phyloP scores from a whole-genome alignment of 2,797 vertebrate genomes.

The Protosalanx chinensis region DNA sequence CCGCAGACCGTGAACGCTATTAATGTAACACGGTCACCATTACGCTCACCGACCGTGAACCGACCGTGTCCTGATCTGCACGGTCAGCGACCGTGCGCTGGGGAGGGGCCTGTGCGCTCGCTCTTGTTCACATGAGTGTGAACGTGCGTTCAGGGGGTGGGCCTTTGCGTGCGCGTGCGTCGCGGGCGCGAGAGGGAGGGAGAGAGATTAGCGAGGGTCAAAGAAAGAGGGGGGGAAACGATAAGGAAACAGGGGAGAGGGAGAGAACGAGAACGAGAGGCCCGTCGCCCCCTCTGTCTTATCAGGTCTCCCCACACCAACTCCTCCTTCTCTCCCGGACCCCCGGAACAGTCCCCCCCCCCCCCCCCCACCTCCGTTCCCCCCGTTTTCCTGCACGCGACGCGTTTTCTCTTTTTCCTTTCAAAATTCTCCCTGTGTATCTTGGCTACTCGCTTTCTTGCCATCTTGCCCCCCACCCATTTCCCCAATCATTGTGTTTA shows the following conservation, averaged over 20 bases:
- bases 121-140: background rate
- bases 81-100: constrained; percentile 4
- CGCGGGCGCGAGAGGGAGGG: too few relatives aligned
- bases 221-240: too few relatives aligned
- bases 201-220: too few relatives aligned
- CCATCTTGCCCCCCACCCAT: background rate
- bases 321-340: background rate
- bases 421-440: background rate
- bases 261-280: too few relatives aligned
- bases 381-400: background rate
- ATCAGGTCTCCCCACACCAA: background rate
- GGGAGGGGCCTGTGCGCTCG: background rate
- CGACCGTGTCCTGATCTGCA: background rate
- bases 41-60: background rate
- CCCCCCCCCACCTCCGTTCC: too few relatives aligned
- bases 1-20: background rate
- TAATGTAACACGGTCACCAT: background rate
- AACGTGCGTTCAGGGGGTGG: background rate
- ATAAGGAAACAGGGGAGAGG: too few relatives aligned
- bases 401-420: background rate
- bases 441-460: background rate
- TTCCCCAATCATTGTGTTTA: background rate
- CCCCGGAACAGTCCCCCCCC: background rate
- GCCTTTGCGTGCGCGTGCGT: too few relatives aligned
- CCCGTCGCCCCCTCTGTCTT: constrained; percentile 5